Evolutionary conservation across 1,140 invertebrate species (phyloP), one percentile per base, ranked within the genome.

Genomic region (Lycorma delicatula): DNA sequence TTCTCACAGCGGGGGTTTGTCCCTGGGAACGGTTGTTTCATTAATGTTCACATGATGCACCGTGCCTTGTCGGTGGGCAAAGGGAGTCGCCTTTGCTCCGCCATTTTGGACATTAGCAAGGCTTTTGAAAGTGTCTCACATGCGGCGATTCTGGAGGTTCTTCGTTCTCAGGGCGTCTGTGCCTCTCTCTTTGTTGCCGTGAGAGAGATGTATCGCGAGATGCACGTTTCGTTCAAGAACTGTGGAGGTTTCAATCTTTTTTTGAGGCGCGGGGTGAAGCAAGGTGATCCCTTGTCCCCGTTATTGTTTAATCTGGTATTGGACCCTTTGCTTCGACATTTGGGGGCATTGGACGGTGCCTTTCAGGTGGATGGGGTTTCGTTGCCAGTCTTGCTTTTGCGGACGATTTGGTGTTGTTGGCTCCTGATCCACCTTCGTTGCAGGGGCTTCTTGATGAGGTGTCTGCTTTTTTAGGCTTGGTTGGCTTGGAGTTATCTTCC

Each of bases 231-330:
- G 5, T 23, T 26, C 25, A 49, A 49, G 47, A 49, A 49, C 47
- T 49, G 47, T 26, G 47, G 47, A 3, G 4, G 16, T 26, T 22
- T 49, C 6, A 5, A 49, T 13, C 3, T 49, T 9, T 9, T 4
- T 12, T 4, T 67, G 25, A 47, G 60, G 18, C 57, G 67, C 28
- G 73, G 71, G 7, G 71, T 74, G 0, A 69, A 71, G 50, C 74
- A 75, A 59, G 72, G 72, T 1, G 71, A 73, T 52, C 67, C 68
- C 1, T 58, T 72, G 0, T 64, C 61, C 9, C 70, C 70, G 1
- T 48, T 69, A 3, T 57, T 72, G 9, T 74, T 74, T 47, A 71
- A 71, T 41, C 47, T 70, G 22, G 63, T 68, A 1, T 59, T 73
- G 18, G 69, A 74, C 36, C 63, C 66, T 3, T 27, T 60, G 2